Percentiles rank a stretch among this genome's conserved stretches.
These are phyloP conservation scores for Dipus sagitta DNA, from an alignment of 2,797 vertebrate species.

Conservation along the genomic window DNA sequence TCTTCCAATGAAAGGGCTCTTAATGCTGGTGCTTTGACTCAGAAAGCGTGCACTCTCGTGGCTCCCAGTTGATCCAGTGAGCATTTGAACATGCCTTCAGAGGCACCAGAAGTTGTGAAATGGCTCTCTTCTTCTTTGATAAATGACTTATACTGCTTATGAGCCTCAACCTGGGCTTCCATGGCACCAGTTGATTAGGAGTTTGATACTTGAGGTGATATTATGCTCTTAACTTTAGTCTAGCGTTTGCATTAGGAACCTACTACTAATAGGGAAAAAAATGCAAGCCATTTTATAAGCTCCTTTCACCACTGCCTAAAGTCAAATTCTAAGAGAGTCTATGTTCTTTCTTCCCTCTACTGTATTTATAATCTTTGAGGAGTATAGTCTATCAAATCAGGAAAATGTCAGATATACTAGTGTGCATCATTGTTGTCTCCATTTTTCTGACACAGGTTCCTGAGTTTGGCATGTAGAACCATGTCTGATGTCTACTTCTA, in stretches of 20 bases:
- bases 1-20: not conserved
- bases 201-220: not conserved
- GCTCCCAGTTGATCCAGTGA: not conserved
- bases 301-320: not conserved
- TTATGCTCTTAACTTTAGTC: not conserved
- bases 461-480: not conserved
- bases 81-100: not conserved
- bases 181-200: rapidly evolving
- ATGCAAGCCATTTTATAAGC: not conserved
- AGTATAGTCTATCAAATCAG: not conserved
- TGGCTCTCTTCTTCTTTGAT: not conserved
- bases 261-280: not conserved
- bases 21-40: not conserved
- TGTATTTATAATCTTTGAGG: not conserved
- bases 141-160: not conserved
- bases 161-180: rapidly evolving
- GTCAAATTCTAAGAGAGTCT: not conserved
- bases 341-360: not conserved
- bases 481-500: not conserved
- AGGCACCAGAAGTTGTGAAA: not conserved
- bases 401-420: not conserved
- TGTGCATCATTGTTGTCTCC: not conserved
- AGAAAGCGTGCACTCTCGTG: not conserved
- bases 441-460: not conserved
- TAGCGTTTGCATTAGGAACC: not conserved